Evolutionary conservation across 1,140 invertebrate genomes (phyloP).

Genomic region (Heliconius himera): DNA sequence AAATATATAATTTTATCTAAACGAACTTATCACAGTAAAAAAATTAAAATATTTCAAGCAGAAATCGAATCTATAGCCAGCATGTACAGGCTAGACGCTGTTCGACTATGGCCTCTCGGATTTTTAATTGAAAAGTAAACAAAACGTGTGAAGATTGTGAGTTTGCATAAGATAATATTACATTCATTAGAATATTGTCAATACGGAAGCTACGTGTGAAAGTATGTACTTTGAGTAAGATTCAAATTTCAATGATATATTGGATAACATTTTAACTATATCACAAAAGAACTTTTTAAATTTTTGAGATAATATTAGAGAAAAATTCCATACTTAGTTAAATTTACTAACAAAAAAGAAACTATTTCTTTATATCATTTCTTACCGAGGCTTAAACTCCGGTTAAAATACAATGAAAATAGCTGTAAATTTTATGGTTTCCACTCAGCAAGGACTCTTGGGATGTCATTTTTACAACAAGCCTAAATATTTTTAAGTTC

Average conservation of each 20-base stretch:
- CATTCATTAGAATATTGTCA: background rate
- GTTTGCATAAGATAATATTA: background rate
- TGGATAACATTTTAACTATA: background rate
- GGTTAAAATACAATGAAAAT: background rate
- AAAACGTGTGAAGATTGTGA: background rate
- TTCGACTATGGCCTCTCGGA: no score
- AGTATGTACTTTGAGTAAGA: background rate
- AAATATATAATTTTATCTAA: no score
- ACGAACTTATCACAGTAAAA: no score
- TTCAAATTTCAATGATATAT: no score
- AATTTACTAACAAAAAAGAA: background rate
- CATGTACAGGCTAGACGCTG: no score
- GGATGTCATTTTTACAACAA: slow-evolving; percentile 1
- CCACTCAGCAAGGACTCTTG: background rate
- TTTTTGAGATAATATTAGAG: background rate
- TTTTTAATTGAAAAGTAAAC: background rate
- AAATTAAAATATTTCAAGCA: no score
- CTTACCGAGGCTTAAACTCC: background rate
- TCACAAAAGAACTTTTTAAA: background rate
- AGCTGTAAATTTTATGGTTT: slow-evolving; percentile 6
- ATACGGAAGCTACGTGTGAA: background rate
- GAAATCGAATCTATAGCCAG: no score
- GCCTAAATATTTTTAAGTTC: background rate
- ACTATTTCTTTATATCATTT: background rate
- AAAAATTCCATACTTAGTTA: background rate